Evolutionary conservation across 2,797 vertebrate genomes (phyloP), one percentile per base, ranked within the genome.

Genomic region (Zalophus californianus): DNA sequence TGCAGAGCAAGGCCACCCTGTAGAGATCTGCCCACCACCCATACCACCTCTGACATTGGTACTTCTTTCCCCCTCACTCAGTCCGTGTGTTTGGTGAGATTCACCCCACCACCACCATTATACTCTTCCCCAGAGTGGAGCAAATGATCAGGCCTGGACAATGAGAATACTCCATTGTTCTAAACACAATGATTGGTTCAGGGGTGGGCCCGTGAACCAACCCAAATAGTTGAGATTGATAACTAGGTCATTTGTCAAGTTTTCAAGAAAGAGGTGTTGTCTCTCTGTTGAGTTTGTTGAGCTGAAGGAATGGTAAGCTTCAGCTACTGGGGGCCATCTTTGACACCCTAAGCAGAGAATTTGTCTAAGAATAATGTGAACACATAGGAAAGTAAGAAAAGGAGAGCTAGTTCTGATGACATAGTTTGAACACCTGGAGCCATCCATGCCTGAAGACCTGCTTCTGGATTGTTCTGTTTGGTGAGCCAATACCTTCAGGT

Each of bases 291-390:
- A 70, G 48, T 77, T 68, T 93, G 87, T n/a, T 86, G 86, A 93
- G 15, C 20, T 75, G 41, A 66, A 50, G 4, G 14, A 32, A 44
- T 7, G 38, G 7, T 68, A 79, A 96, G 25, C 79, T 52, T 35
- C 32, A 70, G 29, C 64, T 78, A 16, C 48, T 48, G n/a, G 21
- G 41, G 20, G 12, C 50, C 38, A 41, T 79, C 79, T 96, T 52
- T 64, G 86, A 70, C 25, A 86, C 4, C 50, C 52, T 25, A 66
- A 20, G 50, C n/a, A 68, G 83, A 73, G 14, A 64, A 44, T 48
- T 89, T 93, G 25, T 93, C n/a, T 89, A 70, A 86, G 60, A 90
- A 66, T 64, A 77, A 86, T 35, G 13, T 85, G 18, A 41, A 78
- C 68, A 78, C 25, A 84, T 25, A 93, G 38, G 23, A 87, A 77